Conservation (phyloP, 2,797 vertebrate genomes). For the Euphonia xanthogaster region DNA sequence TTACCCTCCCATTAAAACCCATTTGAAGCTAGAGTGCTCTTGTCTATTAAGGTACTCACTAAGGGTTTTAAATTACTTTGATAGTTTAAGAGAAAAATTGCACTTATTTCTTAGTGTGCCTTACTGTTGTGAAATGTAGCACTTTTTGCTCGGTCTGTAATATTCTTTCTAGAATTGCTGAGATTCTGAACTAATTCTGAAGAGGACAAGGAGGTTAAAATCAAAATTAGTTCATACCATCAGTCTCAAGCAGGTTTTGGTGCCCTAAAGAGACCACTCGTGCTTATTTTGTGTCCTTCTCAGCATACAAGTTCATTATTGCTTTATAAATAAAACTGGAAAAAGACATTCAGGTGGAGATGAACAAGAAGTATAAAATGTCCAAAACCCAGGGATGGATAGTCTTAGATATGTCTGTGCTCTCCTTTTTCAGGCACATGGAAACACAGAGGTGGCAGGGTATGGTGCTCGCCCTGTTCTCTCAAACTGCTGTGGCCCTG, state of each 20-base stretch:
- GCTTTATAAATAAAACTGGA: background rate
- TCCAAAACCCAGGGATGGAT: background rate
- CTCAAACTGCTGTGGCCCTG: background rate
- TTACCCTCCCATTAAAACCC: slow-evolving; percentile 62
- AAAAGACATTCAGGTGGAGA: background rate
- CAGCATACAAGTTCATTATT: background rate
- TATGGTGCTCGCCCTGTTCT: background rate
- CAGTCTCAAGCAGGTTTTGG: background rate
- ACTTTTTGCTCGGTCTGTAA: background rate
- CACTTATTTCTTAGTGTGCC: background rate
- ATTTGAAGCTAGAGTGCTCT: slow-evolving; percentile 63
- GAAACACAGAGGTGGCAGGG: background rate
- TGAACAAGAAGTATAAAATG: background rate
- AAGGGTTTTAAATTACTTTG: slow-evolving; percentile 59
- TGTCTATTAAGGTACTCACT: slow-evolving; percentile 46
- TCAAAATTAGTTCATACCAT: background rate
- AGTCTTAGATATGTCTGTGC: background rate
- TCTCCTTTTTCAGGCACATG: background rate
- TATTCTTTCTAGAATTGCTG: background rate
- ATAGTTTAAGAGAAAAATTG: slow-evolving; percentile 29
- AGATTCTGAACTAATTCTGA: background rate
- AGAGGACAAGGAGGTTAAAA: background rate
- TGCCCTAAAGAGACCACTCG: background rate
- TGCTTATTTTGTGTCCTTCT: background rate
- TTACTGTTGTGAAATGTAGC: background rate